phyloP scores from a whole-genome alignment of 1,140 invertebrate species.

The Heliconius congener region DNA sequence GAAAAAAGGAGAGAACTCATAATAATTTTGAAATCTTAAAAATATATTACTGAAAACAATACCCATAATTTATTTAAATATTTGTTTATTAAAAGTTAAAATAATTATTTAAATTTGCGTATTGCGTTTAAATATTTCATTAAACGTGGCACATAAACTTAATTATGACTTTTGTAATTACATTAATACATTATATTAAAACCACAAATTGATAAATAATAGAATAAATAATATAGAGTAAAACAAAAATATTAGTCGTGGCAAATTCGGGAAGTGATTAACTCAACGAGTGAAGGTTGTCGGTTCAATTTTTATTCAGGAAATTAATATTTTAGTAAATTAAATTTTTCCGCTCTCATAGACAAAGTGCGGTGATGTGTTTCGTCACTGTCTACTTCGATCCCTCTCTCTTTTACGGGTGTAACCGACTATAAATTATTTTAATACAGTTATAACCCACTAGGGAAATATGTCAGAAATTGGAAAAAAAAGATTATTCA shows the following conservation, averaged over 20 bases:
- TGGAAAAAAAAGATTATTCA: neutral
- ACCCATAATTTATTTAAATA: too few relatives aligned
- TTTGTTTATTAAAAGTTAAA: neutral
- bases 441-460: neutral
- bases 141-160: neutral
- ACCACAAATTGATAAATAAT: neutral
- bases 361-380: too few relatives aligned
- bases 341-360: neutral
- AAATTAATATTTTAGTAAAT: too few relatives aligned
- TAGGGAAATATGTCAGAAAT: slow-evolving; percentile 2
- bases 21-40: too few relatives aligned
- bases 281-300: too few relatives aligned
- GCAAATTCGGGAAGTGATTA: too few relatives aligned
- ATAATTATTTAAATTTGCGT: neutral
- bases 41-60: too few relatives aligned
- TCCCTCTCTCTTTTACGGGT: neutral
- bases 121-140: slow-evolving; percentile 2
- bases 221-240: neutral
- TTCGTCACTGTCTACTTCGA: too few relatives aligned
- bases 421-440: slow-evolving; percentile 9
- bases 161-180: slow-evolving; percentile 3
- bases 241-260: neutral
- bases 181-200: neutral
- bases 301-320: too few relatives aligned
- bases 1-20: too few relatives aligned